phyloP scores from a whole-genome alignment of 2,888 invertebrate genomes.

The Coelinius sp. region DNA sequence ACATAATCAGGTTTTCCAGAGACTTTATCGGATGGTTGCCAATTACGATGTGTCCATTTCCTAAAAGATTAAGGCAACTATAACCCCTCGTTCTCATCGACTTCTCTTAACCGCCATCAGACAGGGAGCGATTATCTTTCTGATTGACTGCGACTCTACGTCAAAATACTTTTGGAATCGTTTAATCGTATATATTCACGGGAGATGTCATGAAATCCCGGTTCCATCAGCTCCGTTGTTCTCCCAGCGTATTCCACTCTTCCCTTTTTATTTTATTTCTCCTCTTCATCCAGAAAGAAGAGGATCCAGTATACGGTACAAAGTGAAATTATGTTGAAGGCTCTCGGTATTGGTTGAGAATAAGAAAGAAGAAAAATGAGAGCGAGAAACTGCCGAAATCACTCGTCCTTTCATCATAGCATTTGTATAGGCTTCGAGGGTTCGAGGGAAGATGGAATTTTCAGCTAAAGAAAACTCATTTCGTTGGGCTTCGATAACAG shows the following conservation, averaged over 20 bases:
- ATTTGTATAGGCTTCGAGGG: conserved; percentile 22
- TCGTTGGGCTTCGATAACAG: conserved; percentile 8
- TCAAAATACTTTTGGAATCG: conserved; percentile 34
- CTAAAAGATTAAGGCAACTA: conserved; percentile 17
- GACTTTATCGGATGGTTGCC: conserved; percentile 20
- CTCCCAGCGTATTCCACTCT: conserved; percentile 15
- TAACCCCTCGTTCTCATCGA: conserved; percentile 45
- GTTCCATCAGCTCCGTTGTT: conserved; percentile 35
- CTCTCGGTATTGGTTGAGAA: background rate
- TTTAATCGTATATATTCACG: conserved; percentile 38
- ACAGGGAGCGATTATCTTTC: conserved; percentile 50
- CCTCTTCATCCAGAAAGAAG: conserved; percentile 27
- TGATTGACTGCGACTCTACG: conserved; percentile 51
- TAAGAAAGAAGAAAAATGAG: conserved; percentile 34
- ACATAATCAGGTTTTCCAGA: conserved; percentile 2
- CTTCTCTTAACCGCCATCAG: conserved; percentile 41
- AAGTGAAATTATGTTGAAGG: conserved; percentile 41
- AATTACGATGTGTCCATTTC: conserved; percentile 33
- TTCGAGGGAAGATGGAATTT: conserved; percentile 21
- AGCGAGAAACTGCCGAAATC: conserved; percentile 18
- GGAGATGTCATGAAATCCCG: conserved; percentile 46
- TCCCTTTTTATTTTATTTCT: conserved; percentile 29
- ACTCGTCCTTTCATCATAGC: conserved; percentile 21
- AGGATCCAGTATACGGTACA: conserved; percentile 32
- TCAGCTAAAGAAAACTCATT: conserved; percentile 17